Evolutionary conservation across 64 coral and sea anemone genomes (phyloP).

Genomic region (Dendrophyllia cribrosa): DNA sequence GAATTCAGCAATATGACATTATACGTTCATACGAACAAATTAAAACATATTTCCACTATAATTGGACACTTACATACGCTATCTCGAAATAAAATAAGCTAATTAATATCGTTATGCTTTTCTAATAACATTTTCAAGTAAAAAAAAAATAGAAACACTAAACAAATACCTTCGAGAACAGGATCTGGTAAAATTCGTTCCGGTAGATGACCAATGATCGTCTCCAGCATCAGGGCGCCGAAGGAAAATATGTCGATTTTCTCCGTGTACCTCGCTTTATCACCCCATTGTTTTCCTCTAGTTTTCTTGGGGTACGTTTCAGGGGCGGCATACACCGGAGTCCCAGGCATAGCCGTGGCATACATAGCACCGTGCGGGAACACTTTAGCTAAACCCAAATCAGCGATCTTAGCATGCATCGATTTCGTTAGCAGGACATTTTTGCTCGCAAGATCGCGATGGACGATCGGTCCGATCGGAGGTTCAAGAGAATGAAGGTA

Average conservation of each 20-base stretch:
- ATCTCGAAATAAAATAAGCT: not conserved
- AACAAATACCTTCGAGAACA: constrained; percentile 63
- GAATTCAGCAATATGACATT: not conserved
- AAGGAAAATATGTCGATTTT: constrained; percentile 96
- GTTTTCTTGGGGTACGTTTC: constrained; percentile 73
- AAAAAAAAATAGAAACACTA: not conserved
- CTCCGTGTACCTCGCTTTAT: constrained; percentile 72
- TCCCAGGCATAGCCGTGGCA: constrained; percentile 74
- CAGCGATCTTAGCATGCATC: constrained; percentile 83
- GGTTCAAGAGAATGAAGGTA: constrained; percentile 65
- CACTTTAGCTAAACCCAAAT: constrained; percentile 79
- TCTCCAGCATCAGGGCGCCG: constrained; percentile 77
- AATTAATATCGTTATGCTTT: not conserved
- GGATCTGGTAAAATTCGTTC: constrained; percentile 45
- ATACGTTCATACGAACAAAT: not conserved
- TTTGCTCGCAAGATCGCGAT: constrained; percentile 89
- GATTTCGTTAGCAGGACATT: constrained; percentile 74
- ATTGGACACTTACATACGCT: not conserved
- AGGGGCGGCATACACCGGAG: constrained; percentile 85
- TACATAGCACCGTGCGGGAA: constrained; percentile 85
- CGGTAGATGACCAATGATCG: constrained; percentile 85
- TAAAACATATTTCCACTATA: not conserved
- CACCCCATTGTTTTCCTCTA: not conserved
- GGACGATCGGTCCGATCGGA: constrained; percentile 43
- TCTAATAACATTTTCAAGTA: not conserved